Conservation (phyloP, 1,140 invertebrate genomes). For the Hypsibius dujardini region DNA sequence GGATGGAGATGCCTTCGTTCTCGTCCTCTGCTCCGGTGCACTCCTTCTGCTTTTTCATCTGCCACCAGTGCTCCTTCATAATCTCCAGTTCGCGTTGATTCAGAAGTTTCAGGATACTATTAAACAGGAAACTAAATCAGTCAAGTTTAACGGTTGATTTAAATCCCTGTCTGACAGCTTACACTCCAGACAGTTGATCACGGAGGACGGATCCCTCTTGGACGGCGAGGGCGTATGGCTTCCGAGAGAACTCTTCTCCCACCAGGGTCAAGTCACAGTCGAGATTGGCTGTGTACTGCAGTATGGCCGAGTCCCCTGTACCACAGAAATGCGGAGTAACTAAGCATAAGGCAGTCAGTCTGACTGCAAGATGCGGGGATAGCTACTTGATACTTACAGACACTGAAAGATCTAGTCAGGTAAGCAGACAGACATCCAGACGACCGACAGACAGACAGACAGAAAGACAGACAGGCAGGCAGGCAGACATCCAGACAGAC, state of each 20-base stretch:
- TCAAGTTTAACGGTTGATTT: neutral
- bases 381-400: no score
- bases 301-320: slow-evolving; percentile 70
- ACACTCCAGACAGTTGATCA: slow-evolving; percentile 36
- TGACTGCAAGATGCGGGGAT: no score
- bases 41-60: slow-evolving; percentile 51
- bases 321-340: no score
- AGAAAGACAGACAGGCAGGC: neutral
- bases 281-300: slow-evolving; percentile 63
- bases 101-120: slow-evolving; percentile 69
- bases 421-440: slow-evolving; percentile 20
- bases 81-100: slow-evolving; percentile 79
- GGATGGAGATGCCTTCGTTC: slow-evolving; percentile 84
- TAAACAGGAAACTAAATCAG: slow-evolving; percentile 24
- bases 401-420: no score
- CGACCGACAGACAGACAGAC: no score
- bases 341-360: no score
- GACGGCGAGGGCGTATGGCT: slow-evolving; percentile 86
- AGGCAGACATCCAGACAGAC: neutral
- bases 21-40: slow-evolving; percentile 78
- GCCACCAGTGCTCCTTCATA: slow-evolving; percentile 88
- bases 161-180: slow-evolving; percentile 29
- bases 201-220: slow-evolving; percentile 75
- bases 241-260: slow-evolving; percentile 87
- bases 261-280: slow-evolving; percentile 73